Percentiles rank a stretch among this genome's conserved stretches.
Evolutionary conservation across 2,797 vertebrate species (phyloP).

Genomic region (Paguma larvata): DNA sequence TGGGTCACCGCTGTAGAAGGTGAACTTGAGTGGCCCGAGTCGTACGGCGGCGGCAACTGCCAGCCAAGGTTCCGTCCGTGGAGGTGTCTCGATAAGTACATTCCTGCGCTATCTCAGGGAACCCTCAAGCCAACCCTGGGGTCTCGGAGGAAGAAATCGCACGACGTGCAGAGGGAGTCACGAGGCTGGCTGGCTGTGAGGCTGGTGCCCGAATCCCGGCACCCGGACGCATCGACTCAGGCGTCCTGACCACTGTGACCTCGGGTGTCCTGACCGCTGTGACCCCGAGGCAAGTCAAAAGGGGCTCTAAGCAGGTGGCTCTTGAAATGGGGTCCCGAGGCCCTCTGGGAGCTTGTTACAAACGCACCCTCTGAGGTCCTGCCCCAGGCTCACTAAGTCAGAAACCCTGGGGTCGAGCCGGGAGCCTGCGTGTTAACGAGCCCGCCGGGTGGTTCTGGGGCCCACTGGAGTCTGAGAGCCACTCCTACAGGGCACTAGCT

Average conservation of each 20-base stretch:
- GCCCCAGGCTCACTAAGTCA: not conserved
- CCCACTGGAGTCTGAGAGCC: not conserved
- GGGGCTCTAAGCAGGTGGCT: not conserved
- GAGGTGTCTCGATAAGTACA: not conserved
- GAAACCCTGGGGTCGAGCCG: too few species aligned
- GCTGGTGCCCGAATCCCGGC: not conserved
- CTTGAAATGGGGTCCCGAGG: not conserved
- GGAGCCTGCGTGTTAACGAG: not conserved
- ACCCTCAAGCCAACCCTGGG: not conserved
- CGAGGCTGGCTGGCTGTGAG: not conserved
- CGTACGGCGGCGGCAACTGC: not conserved
- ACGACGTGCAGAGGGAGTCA: too few species aligned
- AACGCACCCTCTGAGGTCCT: fast-evolving
- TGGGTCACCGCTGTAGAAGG: not conserved
- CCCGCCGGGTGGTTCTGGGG: not conserved
- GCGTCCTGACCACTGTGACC: not conserved
- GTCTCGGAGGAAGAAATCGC: not conserved
- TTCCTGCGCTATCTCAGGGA: not conserved
- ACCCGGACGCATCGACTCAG: not conserved
- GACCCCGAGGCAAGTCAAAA: too few species aligned
- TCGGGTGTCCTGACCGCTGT: not conserved
- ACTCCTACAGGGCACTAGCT: too few species aligned
- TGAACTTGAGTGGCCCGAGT: not conserved
- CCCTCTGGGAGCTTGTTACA: not conserved
- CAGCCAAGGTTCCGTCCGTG: not conserved